These are phyloP conservation scores for Rhagologus leucostigma DNA, from an alignment of 2,113 vertebrate genomes.

Conservation along the genomic window DNA sequence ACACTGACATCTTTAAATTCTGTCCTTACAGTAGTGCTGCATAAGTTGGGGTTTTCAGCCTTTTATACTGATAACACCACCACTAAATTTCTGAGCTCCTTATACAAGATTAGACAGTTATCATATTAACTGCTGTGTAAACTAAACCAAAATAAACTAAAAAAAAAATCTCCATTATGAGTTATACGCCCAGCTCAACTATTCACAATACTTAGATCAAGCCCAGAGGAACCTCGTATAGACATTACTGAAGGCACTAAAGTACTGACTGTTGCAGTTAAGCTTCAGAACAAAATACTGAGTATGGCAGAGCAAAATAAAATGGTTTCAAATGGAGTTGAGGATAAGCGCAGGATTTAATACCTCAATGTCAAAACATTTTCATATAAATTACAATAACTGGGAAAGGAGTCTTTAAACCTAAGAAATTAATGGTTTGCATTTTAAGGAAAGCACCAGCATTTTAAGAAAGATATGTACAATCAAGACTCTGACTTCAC, in stretches of 20 bases:
- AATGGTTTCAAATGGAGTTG: not conserved
- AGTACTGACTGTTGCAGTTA: not conserved
- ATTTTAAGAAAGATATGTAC: fast-evolving
- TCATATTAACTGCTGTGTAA: not conserved
- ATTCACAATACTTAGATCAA: not conserved
- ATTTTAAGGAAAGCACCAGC: not conserved
- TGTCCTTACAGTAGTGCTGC: not conserved
- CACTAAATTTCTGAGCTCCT: not conserved
- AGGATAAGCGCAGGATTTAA: not conserved
- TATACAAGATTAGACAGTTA: not conserved
- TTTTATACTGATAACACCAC: not conserved
- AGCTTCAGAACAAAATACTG: not conserved
- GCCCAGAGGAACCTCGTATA: not conserved
- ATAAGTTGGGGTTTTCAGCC: not conserved
- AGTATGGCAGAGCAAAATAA: not conserved
- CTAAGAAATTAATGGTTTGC: not conserved
- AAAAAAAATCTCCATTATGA: not conserved
- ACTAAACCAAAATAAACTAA: not conserved
- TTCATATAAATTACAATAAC: not conserved
- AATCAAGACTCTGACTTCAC: not conserved
- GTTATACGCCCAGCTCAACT: not conserved
- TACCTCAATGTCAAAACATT: not conserved
- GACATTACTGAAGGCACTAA: not conserved
- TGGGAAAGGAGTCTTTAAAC: not conserved
- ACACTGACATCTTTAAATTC: not conserved